These are phyloP conservation scores for Menidia beryllina DNA, from an alignment of 2,113 vertebrate species.

Conservation along the genomic window DNA sequence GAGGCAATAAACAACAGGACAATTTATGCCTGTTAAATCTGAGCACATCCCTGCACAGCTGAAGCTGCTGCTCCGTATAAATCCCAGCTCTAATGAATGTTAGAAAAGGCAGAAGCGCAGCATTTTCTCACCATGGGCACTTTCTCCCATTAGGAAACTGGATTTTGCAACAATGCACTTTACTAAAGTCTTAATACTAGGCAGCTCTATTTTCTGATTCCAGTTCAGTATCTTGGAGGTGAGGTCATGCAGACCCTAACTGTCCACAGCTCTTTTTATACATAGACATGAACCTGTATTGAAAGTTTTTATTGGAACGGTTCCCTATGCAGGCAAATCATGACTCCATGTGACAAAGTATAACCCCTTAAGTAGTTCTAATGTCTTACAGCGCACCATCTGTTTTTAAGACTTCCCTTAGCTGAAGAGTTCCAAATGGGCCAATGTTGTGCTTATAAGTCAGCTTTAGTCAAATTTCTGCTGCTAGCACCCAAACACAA, in stretches of 20 bases:
- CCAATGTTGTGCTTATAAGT: not conserved
- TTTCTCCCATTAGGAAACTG: constrained; percentile 30
- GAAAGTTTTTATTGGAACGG: constrained; percentile 21
- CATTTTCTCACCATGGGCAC: constrained; percentile 38
- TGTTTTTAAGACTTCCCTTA: not conserved
- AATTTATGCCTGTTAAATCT: not conserved
- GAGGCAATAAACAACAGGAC: constrained; percentile 13
- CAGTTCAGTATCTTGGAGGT: constrained; percentile 22
- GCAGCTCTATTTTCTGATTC: constrained; percentile 42
- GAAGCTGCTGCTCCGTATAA: constrained; percentile 15
- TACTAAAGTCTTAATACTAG: constrained; percentile 44
- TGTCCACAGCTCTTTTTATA: not conserved
- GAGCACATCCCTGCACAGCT: constrained; percentile 8
- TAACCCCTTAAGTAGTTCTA: constrained; percentile 1
- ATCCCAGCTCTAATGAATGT: constrained; percentile 23
- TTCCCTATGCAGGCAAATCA: constrained; percentile 7
- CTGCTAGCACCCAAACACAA: constrained; percentile 1
- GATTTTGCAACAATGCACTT: constrained; percentile 24
- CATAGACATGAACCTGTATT: constrained; percentile 8
- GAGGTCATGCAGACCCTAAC: constrained; percentile 27
- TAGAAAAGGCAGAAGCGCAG: constrained; percentile 46
- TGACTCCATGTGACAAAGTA: not conserved
- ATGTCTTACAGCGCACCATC: not conserved
- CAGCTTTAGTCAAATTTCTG: constrained; percentile 7
- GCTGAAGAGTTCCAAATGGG: constrained; percentile 14